Base-by-base conservation (phyloP, 30 jellyfish, hydroid and myxozoan genomes). In the Calvadosia cruxmelitensis region DNA sequence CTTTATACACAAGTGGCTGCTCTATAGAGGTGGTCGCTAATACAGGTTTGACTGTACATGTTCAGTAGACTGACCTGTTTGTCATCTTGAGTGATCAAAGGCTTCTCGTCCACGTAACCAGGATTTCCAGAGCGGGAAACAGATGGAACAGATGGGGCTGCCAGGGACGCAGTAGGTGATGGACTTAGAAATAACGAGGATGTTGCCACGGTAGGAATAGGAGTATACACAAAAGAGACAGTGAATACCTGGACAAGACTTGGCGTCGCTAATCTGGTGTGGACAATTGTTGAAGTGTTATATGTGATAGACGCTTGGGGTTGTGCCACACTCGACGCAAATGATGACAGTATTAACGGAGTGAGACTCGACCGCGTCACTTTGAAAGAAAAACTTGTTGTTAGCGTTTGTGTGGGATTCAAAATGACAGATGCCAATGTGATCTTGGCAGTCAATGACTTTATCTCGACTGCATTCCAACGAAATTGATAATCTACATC, bases 51-150 rank as follows among this genome's bases (percentile, higher is more conserved):
- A n/a, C n/a, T n/a, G n/a, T n/a, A n/a, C n/a, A n/a, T n/a, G n/a
- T n/a, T n/a, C n/a, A n/a, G n/a, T n/a, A n/a, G n/a, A n/a, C 73
- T 3, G 57, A 79, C 93, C 84, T 75, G 12, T 24, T 66, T n/a
- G 49, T 24, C 67, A 13, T 65, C 34, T 34, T 66, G 71, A 1
- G 93, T 23, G 0, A 79, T 32, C 79, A 79, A 34, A 3, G 93
- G 93, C 36, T 50, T 80, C 33, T 85, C 93, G 30, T 24, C 29
- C 26, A 65, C 81, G 50, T 80, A 80, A n/a, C 93, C 93, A 35
- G 86, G 93, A 27, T 80, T 80, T 2, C 93, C 93, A 71, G 93
- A 80, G 15, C 93, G 75, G 34, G 27, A n/a, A 53, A 53, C 31
- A 1, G 35, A 63, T 13, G 66, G 42, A n/a, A 66, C 26, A 13